phyloP scores from a whole-genome alignment of 2,113 vertebrate species.

The Nicator chloris region DNA sequence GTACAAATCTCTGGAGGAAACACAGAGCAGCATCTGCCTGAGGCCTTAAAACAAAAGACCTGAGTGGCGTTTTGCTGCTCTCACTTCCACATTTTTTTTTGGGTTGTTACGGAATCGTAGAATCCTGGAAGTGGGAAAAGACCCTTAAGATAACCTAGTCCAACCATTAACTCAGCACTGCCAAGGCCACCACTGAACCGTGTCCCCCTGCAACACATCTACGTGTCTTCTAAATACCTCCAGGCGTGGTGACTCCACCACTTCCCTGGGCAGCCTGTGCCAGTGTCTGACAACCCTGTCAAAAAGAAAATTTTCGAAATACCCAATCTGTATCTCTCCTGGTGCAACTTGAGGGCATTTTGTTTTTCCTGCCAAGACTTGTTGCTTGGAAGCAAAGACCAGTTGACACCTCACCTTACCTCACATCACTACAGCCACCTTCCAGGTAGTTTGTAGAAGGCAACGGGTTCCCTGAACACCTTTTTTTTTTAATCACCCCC shows the following conservation, averaged over 20 bases:
- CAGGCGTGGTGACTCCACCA: neutral
- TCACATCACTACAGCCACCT: neutral
- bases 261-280: neutral
- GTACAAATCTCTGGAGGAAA: neutral
- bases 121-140: neutral
- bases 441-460: neutral
- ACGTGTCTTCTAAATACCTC: fast-evolving
- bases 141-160: neutral
- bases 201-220: neutral
- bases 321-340: neutral
- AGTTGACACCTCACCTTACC: fast-evolving
- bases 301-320: fast-evolving
- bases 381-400: neutral
- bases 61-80: neutral
- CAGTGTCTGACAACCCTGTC: neutral
- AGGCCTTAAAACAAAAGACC: neutral
- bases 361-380: neutral
- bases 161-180: neutral
- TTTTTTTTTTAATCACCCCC: neutral
- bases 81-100: neutral
- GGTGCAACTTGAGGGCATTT: neutral
- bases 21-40: neutral
- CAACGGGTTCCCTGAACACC: fast-evolving
- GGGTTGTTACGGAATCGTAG: neutral
- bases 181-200: neutral